Percentiles rank a stretch among this genome's conserved stretches.
Conservation (phyloP, 2,888 invertebrate species). For the Microdon myrmicae region DNA sequence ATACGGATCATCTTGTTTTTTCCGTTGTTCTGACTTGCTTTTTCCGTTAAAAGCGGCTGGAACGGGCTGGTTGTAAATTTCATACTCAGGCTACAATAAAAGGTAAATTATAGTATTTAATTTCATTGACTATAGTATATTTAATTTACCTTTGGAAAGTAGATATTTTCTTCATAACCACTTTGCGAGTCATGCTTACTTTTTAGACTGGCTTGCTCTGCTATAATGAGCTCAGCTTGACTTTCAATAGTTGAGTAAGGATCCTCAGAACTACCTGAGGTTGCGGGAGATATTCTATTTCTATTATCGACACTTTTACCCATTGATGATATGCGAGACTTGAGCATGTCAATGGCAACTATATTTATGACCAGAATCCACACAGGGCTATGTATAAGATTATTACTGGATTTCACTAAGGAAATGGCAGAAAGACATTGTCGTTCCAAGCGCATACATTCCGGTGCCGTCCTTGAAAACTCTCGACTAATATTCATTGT, state of each 20-base stretch:
- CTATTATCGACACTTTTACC: constrained; percentile 66
- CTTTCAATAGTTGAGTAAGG: constrained; percentile 66
- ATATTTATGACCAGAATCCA: constrained; percentile 85
- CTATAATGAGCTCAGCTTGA: constrained; percentile 63
- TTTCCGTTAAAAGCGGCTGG: constrained; percentile 52
- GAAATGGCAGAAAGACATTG: constrained; percentile 79
- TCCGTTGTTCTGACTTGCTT: constrained; percentile 57
- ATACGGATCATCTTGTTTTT: constrained; percentile 74
- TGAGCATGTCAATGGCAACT: constrained; percentile 81
- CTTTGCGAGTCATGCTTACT: constrained; percentile 60
- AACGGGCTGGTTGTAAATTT: constrained; percentile 58
- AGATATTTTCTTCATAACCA: constrained; percentile 63
- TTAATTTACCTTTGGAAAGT: constrained; percentile 62
- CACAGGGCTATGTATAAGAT: constrained; percentile 77
- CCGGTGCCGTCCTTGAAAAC: constrained; percentile 74
- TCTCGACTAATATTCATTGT: constrained; percentile 76
- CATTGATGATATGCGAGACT: constrained; percentile 71
- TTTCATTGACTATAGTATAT: background rate
- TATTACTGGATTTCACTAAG: constrained; percentile 75
- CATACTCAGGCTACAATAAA: constrained; percentile 62
- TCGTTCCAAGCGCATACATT: constrained; percentile 74
- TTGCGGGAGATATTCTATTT: constrained; percentile 59
- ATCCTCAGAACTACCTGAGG: constrained; percentile 62
- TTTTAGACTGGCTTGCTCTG: constrained; percentile 59
- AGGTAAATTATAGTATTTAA: background rate